Evolutionary conservation across 2,113 vertebrate species (phyloP).

Genomic region (Athene cunicularia): DNA sequence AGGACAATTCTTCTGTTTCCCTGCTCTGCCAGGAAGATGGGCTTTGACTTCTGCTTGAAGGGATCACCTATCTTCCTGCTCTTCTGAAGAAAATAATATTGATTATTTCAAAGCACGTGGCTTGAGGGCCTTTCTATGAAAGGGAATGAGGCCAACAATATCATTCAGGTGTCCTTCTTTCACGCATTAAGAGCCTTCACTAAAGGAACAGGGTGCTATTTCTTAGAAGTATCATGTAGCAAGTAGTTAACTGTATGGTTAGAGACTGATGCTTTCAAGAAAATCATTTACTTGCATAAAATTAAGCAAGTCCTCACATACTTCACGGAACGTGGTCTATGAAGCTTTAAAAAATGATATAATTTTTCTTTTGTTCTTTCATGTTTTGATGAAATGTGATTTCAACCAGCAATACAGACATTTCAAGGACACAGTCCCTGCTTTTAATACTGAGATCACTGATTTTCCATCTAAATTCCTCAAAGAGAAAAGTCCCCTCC

Average conservation of each 20-base stretch:
- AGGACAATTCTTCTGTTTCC: not conserved
- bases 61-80: not conserved
- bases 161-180: not conserved
- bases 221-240: not conserved
- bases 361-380: not conserved
- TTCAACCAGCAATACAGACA: not conserved
- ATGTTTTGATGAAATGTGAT: not conserved
- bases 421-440: not conserved
- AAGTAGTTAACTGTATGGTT: not conserved
- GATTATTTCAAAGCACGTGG: not conserved
- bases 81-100: not conserved
- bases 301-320: not conserved
- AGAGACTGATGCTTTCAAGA: not conserved
- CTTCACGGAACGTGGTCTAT: not conserved
- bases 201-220: not conserved
- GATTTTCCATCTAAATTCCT: not conserved
- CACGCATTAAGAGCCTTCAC: not conserved
- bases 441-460: not conserved
- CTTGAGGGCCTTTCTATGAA: not conserved
- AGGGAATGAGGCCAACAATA: not conserved
- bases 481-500: not conserved
- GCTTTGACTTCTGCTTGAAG: not conserved
- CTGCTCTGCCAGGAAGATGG: not conserved
- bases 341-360: not conserved
- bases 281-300: not conserved